Conservation (phyloP, 30 jellyfish, hydroid and myxozoan species). For the Phacellophora camtschatica region DNA sequence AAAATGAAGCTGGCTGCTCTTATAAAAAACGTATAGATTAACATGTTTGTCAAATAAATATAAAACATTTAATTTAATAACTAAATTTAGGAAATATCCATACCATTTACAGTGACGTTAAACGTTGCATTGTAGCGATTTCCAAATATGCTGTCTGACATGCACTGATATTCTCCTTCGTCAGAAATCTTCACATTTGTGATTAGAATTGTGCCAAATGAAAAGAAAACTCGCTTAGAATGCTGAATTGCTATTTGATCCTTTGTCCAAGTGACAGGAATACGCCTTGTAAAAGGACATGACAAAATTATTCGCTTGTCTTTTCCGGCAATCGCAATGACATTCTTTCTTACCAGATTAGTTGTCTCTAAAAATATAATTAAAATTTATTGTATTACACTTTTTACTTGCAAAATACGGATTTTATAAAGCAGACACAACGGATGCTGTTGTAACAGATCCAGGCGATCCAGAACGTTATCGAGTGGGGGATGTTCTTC, state of each 20-base stretch:
- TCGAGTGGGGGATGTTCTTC: no score
- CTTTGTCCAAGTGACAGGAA: slow-evolving; percentile 32
- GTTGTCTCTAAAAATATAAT: neutral
- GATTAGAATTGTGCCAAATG: slow-evolving; percentile 23
- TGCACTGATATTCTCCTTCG: slow-evolving; percentile 41
- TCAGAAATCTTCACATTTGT: neutral
- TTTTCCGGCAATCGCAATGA: slow-evolving; percentile 53
- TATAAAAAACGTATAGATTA: neutral
- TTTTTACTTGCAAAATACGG: no score
- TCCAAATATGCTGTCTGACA: neutral
- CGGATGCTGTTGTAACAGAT: no score
- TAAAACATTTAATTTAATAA: no score
- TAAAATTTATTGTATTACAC: no score
- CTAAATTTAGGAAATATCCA: neutral
- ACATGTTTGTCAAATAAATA: neutral
- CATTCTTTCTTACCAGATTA: neutral
- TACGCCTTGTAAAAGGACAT: slow-evolving; percentile 15
- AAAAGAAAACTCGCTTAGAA: neutral
- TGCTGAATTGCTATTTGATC: neutral
- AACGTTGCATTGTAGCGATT: slow-evolving; percentile 7
- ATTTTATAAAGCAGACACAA: no score
- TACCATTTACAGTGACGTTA: slow-evolving; percentile 41
- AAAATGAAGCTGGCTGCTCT: no score
- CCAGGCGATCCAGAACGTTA: no score
- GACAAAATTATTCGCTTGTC: slow-evolving; percentile 49